Conservation (phyloP, 1,140 invertebrate species). For the Tribolium castaneum region DNA sequence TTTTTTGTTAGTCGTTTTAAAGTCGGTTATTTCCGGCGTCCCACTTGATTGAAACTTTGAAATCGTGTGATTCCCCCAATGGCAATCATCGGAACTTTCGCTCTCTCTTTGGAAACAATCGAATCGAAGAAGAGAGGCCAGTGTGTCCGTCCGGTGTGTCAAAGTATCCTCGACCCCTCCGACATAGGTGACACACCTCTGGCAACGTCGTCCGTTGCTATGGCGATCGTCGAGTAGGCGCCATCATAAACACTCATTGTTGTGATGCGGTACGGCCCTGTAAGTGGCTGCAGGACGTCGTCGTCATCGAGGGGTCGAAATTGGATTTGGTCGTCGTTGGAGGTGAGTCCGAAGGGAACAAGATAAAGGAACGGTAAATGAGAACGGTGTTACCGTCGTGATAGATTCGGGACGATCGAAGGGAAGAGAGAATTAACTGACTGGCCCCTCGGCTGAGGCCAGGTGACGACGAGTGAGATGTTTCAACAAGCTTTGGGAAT, state of each 20-base stretch:
- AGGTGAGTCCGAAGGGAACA: conserved; percentile 47
- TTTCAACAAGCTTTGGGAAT: conserved; percentile 46
- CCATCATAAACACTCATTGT: conserved; percentile 65
- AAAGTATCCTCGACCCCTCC: conserved; percentile 7
- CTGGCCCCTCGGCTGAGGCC: neutral
- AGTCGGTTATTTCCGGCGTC: too few species aligned
- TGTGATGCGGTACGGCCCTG: conserved; percentile 61
- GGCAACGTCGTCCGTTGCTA: conserved; percentile 58
- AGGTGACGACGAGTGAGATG: conserved; percentile 45
- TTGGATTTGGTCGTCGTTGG: conserved; percentile 57
- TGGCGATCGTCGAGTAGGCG: conserved; percentile 63
- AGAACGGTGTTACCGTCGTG: conserved; percentile 51
- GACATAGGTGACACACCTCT: conserved; percentile 58
- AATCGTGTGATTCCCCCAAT: too few species aligned
- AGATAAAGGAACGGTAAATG: conserved; percentile 56
- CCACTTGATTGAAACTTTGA: too few species aligned
- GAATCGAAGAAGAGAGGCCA: neutral
- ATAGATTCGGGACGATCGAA: conserved; percentile 47
- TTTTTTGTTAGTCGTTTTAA: too few species aligned
- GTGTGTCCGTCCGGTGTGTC: neutral
- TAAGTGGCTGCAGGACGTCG: conserved; percentile 59
- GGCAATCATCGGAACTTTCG: neutral
- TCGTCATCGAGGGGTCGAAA: conserved; percentile 53
- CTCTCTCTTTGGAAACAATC: neutral
- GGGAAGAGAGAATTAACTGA: conserved; percentile 37